Percentiles rank a stretch among this genome's conserved stretches.
These are phyloP conservation scores for Rugalucina vietnamica DNA, from an alignment of 2,888 invertebrate genomes.

Conservation along the genomic window DNA sequence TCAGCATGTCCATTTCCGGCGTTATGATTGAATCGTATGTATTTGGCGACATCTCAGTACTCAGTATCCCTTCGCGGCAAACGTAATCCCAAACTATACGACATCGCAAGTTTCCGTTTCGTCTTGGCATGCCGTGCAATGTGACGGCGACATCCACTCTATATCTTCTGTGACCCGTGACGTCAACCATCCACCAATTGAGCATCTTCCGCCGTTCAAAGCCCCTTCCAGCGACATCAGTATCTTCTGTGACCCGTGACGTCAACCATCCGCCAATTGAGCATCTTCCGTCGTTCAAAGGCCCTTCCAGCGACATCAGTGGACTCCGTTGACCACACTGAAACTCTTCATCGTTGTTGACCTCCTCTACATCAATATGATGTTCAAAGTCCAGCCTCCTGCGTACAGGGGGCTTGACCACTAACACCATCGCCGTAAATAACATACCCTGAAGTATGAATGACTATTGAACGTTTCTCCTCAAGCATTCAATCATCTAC, in stretches of 20 bases:
- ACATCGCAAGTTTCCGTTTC: no score
- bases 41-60: not conserved
- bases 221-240: not conserved
- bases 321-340: not conserved
- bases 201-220: not conserved
- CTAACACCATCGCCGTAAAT: not conserved
- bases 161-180: not conserved
- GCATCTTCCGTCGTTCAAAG: not conserved
- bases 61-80: not conserved
- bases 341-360: not conserved
- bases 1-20: not conserved
- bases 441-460: not conserved
- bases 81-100: not conserved
- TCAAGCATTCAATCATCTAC: no score
- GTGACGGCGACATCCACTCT: not conserved
- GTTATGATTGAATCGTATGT: not conserved
- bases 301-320: not conserved
- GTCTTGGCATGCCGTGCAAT: no score
- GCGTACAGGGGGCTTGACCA: not conserved
- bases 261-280: no score
- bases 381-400: not conserved
- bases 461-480: no score
- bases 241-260: no score
- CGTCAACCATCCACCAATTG: not conserved
- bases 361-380: not conserved